Base-by-base conservation (phyloP, 2,888 invertebrate genomes). In the Acrobasis repandana region DNA sequence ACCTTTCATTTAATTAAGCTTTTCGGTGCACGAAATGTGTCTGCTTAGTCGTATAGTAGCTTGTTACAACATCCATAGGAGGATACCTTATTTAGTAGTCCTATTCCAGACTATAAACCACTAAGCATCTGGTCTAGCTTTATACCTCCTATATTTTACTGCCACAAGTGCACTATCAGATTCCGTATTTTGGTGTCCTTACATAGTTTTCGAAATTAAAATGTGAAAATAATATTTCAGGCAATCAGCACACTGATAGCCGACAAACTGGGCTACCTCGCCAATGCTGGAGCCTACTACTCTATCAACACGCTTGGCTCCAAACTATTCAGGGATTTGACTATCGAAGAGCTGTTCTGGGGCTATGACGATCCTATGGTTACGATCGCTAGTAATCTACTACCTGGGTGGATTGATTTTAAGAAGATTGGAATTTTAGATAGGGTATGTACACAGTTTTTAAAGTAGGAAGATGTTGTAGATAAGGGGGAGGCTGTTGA, bases 331-430 rank as follows among this genome's bases (percentile, higher is more conserved):
- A 82, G 95, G 51, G 93, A 94, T 52, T 74, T 96, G 57, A 93
- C 94, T 0, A 94, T 95, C 0, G 87, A 96, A 36, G 95, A 97
- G 16, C 94, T 96, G 71, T 87, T 97, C 18, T 97, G 97, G 96
- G 97, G 97, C 0, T 97, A 97, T 79, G 93, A 96, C 8, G 97
- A 98, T 76, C 93, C 93, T 0, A 76, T 98, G 10, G 95, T 98
- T 18, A 90, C 93, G 0, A 83, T 97, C 43, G 97, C 96, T 0
- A 94, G 95, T 68, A 94, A 90, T 20, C 82, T 96, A 48, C 79
- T 97, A 16, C 97, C 97, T 0, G 94, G 93, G n/a, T 95, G 96
- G 93, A 95, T 97, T 14, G 94, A 96, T 71, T 97, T 97, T 73
- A 88, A 93, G n/a, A 94, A 94, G 73, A 96, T 98, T 71, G 98